Base-by-base conservation (phyloP, 2,113 vertebrate species). In the Odontesthes bonariensis region DNA sequence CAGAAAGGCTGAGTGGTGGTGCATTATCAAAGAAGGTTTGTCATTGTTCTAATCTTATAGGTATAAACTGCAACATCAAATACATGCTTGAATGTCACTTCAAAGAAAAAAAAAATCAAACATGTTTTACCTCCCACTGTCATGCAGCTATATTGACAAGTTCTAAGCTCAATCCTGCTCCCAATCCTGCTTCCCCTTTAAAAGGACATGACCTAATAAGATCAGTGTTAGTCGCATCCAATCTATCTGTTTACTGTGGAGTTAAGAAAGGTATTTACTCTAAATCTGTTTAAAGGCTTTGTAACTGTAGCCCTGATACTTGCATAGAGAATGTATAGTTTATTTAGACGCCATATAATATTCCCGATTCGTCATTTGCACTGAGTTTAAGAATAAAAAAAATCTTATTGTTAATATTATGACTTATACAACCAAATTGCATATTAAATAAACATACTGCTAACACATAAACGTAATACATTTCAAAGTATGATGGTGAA, bases 221-320 rank as follows among this genome's bases (percentile, higher is more conserved):
- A 89, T 89, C 82, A 89, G 66, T 27, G 66, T 77, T 55, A 52
- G 74, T 63, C 32, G 19, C 65, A 83, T 79, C 75, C 78, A 60
- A 65, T 87, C 73, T 84, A 82, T 85, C 73, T 73, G 71, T 88
- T 90, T 86, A 88, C 76, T 49, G 32, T 32, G 69, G 79, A 82
- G 65, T 83, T 89, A 87, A 86, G 81, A 40, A 38, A 77, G 73
- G 81, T 82, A 73, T 88, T 81, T 83, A 87, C 66, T 17, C 71
- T 77, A 83, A 87, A 90, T 90, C 85, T 85, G 65, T 82, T 83
- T 72, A 79, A 75, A 81, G 77, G 85, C 71, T 88, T 88, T 81
- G 38, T 80, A 78, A 70, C 78, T 14, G 19, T 19, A 3, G 47
- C 60, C 19, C 58, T 47, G 16, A n/a, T 56, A 40, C 14, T 68